These are phyloP conservation scores for Homalodisca vitripennis DNA, from an alignment of 1,140 invertebrate species.

Conservation along the genomic window DNA sequence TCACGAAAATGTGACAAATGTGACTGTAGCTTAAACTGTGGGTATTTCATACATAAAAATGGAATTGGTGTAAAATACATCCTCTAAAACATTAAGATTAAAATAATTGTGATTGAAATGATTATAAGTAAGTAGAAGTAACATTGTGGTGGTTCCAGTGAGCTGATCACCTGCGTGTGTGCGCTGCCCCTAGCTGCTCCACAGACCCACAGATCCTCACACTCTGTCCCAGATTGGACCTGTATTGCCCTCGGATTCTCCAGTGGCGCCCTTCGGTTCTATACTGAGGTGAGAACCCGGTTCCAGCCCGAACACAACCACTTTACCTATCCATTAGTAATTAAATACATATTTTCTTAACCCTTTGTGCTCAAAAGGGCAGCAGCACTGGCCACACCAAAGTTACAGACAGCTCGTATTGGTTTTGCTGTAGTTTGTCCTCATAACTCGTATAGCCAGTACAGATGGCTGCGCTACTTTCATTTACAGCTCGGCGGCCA, in stretches of 20 bases:
- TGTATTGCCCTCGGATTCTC: constrained; percentile 85
- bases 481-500: no score
- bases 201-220: constrained; percentile 60
- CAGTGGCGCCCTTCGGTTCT: constrained; percentile 83
- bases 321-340: no score
- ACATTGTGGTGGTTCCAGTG: constrained; percentile 44
- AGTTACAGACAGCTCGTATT: no score
- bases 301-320: no score
- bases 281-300: constrained; percentile 72
- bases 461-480: no score
- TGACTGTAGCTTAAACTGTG: not conserved
- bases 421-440: no score
- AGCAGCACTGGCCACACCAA: no score
- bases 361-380: no score
- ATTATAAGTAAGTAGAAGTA: not conserved
- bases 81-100: not conserved
- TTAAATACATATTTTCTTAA: no score
- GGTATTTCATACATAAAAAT: no score
- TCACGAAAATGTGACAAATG: no score
- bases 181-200: constrained; percentile 66
- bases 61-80: not conserved
- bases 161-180: constrained; percentile 56
- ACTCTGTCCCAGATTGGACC: constrained; percentile 86
- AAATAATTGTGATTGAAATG: not conserved
- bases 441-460: no score